Evolutionary conservation across 2,888 invertebrate species (phyloP).

Genomic region (Drosophila leonis): DNA sequence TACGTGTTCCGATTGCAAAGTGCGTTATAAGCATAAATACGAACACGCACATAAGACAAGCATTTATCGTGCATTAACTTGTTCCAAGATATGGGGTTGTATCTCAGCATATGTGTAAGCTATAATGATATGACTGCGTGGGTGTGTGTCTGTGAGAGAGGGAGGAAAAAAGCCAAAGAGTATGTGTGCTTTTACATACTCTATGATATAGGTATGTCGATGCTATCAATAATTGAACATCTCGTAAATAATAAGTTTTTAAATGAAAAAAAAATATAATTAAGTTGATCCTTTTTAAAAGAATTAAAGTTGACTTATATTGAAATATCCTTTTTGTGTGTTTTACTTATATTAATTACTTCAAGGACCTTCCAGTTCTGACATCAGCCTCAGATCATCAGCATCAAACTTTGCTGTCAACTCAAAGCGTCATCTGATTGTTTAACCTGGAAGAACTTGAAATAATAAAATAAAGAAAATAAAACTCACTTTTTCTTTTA

Average conservation of each 20-base stretch:
- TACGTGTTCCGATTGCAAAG: constrained; percentile 67
- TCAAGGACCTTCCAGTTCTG: not conserved
- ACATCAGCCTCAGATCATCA: too few species aligned
- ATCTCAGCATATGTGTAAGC: constrained; percentile 43
- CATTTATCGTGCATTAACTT: constrained; percentile 49
- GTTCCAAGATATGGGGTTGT: constrained; percentile 19
- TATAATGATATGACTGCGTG: not conserved
- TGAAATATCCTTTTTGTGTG: not conserved
- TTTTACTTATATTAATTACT: not conserved
- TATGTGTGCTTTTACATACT: not conserved
- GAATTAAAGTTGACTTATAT: rapidly evolving
- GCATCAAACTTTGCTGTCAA: not conserved
- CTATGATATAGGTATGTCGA: not conserved
- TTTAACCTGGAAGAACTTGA: not conserved
- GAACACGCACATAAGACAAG: constrained; percentile 14
- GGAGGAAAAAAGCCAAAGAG: not conserved
- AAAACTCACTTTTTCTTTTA: too few species aligned
- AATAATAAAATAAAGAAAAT: not conserved
- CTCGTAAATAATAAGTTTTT: not conserved
- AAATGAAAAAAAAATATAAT: too few species aligned
- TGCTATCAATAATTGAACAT: not conserved
- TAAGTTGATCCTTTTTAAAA: not conserved
- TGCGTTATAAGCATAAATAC: constrained; percentile 35
- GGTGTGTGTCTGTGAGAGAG: not conserved
- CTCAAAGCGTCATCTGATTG: not conserved